phyloP scores from a whole-genome alignment of 2,888 invertebrate species.

The Oxytorus armatus region DNA sequence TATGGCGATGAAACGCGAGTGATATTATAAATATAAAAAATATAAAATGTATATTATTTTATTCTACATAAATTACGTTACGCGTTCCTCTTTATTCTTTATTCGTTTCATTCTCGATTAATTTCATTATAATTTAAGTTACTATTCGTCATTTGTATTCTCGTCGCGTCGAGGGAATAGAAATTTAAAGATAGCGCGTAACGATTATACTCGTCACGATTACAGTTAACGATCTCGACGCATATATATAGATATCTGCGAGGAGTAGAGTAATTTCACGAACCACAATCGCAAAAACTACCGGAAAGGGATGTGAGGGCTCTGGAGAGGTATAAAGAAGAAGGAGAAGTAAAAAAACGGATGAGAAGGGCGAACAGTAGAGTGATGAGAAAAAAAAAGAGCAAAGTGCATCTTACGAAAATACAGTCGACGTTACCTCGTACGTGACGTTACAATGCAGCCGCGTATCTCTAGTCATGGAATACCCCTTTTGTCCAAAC shows the following conservation, averaged over 20 bases:
- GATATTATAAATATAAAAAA: no score
- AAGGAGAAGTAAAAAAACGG: constrained; percentile 17
- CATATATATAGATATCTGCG: neutral
- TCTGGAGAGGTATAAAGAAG: constrained; percentile 17
- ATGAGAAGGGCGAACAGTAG: no score
- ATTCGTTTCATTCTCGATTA: no score
- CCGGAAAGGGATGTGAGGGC: neutral
- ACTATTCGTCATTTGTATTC: no score
- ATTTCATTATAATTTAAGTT: no score
- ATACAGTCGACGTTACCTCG: constrained; percentile 65
- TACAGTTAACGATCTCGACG: neutral
- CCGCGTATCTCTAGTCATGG: constrained; percentile 73
- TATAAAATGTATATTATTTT: no score
- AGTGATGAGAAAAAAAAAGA: constrained; percentile 51
- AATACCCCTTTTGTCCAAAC: constrained; percentile 72
- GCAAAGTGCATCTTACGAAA: constrained; percentile 55
- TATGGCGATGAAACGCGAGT: no score
- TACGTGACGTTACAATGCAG: constrained; percentile 81
- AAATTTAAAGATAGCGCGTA: neutral
- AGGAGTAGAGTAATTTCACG: neutral
- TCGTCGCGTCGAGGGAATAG: neutral
- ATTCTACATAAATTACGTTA: no score
- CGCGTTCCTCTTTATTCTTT: no score
- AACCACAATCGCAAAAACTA: constrained; percentile 1
- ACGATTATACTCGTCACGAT: constrained; percentile 13